phyloP scores from a whole-genome alignment of 2,113 vertebrate species.

The Gopherus flavomarginatus region DNA sequence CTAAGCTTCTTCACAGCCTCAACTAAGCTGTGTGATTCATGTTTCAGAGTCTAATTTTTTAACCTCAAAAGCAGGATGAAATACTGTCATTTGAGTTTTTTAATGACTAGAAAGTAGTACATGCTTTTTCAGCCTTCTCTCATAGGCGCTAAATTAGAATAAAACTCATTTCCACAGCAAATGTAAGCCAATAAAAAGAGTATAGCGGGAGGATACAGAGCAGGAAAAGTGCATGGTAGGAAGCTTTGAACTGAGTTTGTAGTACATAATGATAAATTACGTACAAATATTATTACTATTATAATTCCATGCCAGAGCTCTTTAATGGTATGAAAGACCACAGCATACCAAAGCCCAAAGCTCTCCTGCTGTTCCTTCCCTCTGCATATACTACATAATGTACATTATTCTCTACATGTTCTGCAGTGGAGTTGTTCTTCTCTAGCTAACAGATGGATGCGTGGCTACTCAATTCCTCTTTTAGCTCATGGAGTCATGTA shows the following conservation, averaged over 20 bases:
- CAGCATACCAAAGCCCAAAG: constrained; percentile 29
- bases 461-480: neutral
- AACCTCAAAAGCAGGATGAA: constrained; percentile 64
- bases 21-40: constrained; percentile 60
- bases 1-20: constrained; percentile 59
- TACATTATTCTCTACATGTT: constrained; percentile 56
- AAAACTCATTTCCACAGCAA: constrained; percentile 67
- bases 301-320: constrained; percentile 27
- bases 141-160: constrained; percentile 72
- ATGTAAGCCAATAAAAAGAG: constrained; percentile 63
- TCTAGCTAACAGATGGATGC: constrained; percentile 55
- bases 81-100: constrained; percentile 71
- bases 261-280: constrained; percentile 67
- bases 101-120: constrained; percentile 63
- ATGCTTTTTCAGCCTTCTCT: constrained; percentile 64
- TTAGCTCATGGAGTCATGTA: constrained; percentile 39
- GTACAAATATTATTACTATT: constrained; percentile 51
- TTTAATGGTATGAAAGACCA: constrained; percentile 33
- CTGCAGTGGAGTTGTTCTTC: constrained; percentile 57
- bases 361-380: constrained; percentile 26
- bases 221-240: constrained; percentile 47
- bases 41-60: constrained; percentile 69
- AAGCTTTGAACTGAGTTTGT: constrained; percentile 45
- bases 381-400: constrained; percentile 44
- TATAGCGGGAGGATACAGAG: constrained; percentile 50